phyloP scores from a whole-genome alignment of 2,888 invertebrate genomes.

The Bombylius major region DNA sequence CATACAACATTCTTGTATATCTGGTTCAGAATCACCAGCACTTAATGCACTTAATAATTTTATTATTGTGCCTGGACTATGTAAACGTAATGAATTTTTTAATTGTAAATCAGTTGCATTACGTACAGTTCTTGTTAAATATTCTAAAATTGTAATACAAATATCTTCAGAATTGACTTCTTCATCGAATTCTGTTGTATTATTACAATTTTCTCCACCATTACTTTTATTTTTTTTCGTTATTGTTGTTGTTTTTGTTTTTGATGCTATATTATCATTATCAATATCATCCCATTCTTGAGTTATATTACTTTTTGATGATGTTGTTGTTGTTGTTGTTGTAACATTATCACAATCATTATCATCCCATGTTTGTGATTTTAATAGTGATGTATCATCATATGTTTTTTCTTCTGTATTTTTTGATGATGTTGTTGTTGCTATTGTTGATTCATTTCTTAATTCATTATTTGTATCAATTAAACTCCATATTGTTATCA shows the following conservation, averaged over 20 bases:
- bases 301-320: neutral
- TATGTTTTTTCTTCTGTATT: slow-evolving; percentile 7
- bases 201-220: slow-evolving; percentile 18
- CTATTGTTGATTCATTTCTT: neutral
- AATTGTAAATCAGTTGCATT: slow-evolving; percentile 19
- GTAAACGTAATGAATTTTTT: slow-evolving; percentile 13
- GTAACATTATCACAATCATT: slow-evolving; percentile 9
- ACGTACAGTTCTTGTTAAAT: slow-evolving; percentile 20
- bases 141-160: slow-evolving; percentile 23
- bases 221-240: slow-evolving; percentile 13
- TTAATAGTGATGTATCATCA: neutral
- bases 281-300: slow-evolving; percentile 4
- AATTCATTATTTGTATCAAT: slow-evolving; percentile 18
- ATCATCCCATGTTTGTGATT: slow-evolving; percentile 11
- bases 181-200: slow-evolving; percentile 3
- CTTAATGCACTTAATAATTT: slow-evolving; percentile 17
- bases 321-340: no score
- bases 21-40: slow-evolving; percentile 18
- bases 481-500: slow-evolving; percentile 27
- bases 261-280: slow-evolving; percentile 1
- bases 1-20: slow-evolving; percentile 19
- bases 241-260: no score
- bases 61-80: slow-evolving; percentile 15
- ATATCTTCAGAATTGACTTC: slow-evolving; percentile 22
- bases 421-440: neutral